Evolutionary conservation across 2,113 vertebrate genomes (phyloP), one percentile per base, ranked within the genome.

Genomic region (Upupa epops): DNA sequence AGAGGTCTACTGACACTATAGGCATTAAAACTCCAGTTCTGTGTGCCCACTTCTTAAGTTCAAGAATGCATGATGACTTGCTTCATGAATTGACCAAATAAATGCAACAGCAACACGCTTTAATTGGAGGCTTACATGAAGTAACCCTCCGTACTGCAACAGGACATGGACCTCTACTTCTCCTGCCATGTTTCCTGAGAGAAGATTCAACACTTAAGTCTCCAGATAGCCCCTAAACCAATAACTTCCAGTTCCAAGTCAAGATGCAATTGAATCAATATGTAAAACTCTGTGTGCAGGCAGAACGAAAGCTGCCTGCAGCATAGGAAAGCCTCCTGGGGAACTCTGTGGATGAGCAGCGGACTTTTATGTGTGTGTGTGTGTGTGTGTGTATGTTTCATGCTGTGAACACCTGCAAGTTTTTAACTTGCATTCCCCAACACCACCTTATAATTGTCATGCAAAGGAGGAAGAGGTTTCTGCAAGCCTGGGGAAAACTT

Each of bases 221-320:
- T 87, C 58, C 49, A 60, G 64, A 54, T 25, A 17, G 9, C 7
- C 13, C n/a, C 8, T 2, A 19, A n/a, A 42, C 40, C 3, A 51
- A 56, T 22, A 63, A 83, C 4, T 5, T 12, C 17, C 21, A 75
- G 46, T 36, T 80, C 52, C 29, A 83, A 81, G 48, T 20, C 51
- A 64, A 82, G 22, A 68, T 21, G 32, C 32, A 87, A 36, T 12
- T 5, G 31, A 86, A 17, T 8, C 20, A 79, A 52, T 8, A 26
- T 0, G 1, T 20, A 72, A 69, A 69, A 46, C 32, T 58, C 13
- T 0, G 0, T 10, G 25, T 28, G 25, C 29, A 36, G n/a, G 55
- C 21, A 64, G 55, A 83, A 76, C 69, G 64, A 83, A 75, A 80
- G 9, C 20, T 56, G 80, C 21, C 13, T 45, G 65, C 17, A 73